phyloP scores from a whole-genome alignment of 2,113 vertebrate genomes.

The Osmerus eperlanus region DNA sequence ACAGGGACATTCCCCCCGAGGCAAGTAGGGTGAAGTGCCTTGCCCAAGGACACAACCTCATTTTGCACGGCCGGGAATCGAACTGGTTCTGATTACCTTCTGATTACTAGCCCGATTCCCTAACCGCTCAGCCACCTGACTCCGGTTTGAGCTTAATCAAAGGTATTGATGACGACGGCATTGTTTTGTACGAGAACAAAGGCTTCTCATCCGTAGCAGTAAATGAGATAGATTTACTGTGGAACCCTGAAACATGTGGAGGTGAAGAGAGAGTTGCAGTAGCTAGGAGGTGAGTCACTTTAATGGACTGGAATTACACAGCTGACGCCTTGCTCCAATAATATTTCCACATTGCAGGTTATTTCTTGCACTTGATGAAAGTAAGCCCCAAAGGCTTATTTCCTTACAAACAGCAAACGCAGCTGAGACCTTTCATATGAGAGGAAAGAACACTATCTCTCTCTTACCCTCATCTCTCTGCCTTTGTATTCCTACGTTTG shows the following conservation, averaged over 20 bases:
- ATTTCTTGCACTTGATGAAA: background rate
- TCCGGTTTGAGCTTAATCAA: slow-evolving; percentile 13
- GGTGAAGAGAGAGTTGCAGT: no score
- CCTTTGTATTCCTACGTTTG: background rate
- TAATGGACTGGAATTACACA: background rate
- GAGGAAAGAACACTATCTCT: background rate
- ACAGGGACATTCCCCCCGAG: no score
- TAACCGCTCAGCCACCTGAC: no score
- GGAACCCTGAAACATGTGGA: no score
- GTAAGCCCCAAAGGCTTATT: background rate
- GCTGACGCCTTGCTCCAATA: background rate
- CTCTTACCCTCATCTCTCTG: background rate
- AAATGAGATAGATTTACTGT: no score
- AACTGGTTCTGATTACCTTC: no score
- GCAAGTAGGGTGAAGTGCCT: no score
- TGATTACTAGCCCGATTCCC: no score
- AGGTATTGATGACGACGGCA: slow-evolving; percentile 9
- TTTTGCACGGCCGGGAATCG: no score
- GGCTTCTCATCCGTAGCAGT: background rate
- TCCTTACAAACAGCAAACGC: background rate
- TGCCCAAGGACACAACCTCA: no score
- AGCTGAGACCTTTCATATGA: background rate
- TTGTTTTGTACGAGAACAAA: background rate
- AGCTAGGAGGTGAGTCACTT: background rate
- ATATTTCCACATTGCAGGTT: background rate